phyloP scores from a whole-genome alignment of 2,888 invertebrate species.

The Acanthacorydalis orientalis region DNA sequence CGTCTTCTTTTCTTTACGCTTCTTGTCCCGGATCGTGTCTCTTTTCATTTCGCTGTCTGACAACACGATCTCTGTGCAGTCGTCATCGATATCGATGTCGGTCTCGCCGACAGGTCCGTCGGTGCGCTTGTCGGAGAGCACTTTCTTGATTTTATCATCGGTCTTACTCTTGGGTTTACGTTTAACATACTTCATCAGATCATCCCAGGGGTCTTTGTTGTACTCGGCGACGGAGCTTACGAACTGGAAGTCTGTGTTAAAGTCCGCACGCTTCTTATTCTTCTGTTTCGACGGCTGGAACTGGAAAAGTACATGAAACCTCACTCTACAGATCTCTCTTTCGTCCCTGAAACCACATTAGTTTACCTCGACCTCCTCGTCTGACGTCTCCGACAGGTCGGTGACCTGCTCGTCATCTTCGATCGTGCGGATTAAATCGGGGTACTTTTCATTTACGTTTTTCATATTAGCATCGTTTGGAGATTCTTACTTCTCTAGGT shows the following conservation, averaged over 20 bases:
- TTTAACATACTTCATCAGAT: conserved; percentile 61
- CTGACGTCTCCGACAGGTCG: conserved; percentile 63
- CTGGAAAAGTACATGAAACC: too few species aligned
- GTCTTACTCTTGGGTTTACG: conserved; percentile 64
- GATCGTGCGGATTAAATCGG: conserved; percentile 37
- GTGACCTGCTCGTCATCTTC: conserved; percentile 68
- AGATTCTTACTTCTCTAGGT: conserved; percentile 34
- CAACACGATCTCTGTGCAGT: conserved; percentile 41
- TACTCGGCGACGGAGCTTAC: conserved; percentile 61
- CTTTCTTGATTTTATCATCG: conserved; percentile 66
- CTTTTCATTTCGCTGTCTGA: conserved; percentile 65
- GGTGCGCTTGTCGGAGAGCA: conserved; percentile 31
- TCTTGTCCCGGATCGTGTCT: conserved; percentile 50
- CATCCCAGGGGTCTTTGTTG: conserved; percentile 66
- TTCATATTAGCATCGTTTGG: conserved; percentile 51
- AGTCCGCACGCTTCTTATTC: conserved; percentile 51
- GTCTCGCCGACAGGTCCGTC: conserved; percentile 28
- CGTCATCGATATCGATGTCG: conserved; percentile 24
- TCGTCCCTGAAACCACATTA: too few species aligned
- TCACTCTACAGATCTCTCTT: too few species aligned
- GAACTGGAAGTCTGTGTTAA: conserved; percentile 70
- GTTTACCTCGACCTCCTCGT: conserved; percentile 60
- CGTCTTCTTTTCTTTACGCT: conserved; percentile 23
- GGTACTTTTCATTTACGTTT: conserved; percentile 19
- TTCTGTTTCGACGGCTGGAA: conserved; percentile 71